phyloP scores from a whole-genome alignment of 2,797 vertebrate genomes.

The Macropodus opercularis region DNA sequence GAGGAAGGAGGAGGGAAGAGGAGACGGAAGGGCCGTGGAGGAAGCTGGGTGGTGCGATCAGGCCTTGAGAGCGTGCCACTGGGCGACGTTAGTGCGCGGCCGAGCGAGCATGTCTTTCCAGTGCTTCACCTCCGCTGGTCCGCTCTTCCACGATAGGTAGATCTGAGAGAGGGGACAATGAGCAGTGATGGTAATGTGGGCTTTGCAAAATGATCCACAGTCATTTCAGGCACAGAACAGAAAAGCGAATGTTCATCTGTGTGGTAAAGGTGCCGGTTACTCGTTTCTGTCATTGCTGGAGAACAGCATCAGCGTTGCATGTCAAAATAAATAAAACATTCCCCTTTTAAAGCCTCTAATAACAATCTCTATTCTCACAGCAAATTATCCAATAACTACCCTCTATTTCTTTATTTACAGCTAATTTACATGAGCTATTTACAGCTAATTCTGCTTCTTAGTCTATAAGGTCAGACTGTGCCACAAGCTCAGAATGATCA shows the following conservation, averaged over 20 bases:
- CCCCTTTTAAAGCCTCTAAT: background rate
- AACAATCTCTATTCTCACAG: background rate
- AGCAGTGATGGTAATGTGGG: background rate
- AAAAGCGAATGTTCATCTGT: too few relatives aligned
- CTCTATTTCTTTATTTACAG: background rate
- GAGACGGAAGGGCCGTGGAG: conserved; percentile 51
- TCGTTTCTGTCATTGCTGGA: background rate
- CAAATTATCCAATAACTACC: background rate
- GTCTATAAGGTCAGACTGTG: background rate
- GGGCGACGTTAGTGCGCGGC: conserved; percentile 95
- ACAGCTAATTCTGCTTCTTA: background rate
- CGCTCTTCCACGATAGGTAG: conserved; percentile 99
- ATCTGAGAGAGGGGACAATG: conserved; percentile 80
- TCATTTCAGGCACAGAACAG: background rate
- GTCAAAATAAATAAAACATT: too few relatives aligned
- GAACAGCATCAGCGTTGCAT: background rate
- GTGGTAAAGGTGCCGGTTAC: too few relatives aligned
- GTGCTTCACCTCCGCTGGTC: conserved; percentile 96
- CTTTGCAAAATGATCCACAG: conserved; percentile 1
- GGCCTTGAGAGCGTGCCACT: conserved; percentile 98
- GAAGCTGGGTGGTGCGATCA: conserved; percentile 79
- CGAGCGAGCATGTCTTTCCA: conserved; percentile 99
- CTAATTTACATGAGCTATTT: too few relatives aligned
- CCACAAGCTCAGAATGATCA: background rate
- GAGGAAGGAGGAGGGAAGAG: conserved; percentile 3